Evolutionary conservation across 2,113 vertebrate species (phyloP).

Genomic region (Syngnathoides biaculeatus): DNA sequence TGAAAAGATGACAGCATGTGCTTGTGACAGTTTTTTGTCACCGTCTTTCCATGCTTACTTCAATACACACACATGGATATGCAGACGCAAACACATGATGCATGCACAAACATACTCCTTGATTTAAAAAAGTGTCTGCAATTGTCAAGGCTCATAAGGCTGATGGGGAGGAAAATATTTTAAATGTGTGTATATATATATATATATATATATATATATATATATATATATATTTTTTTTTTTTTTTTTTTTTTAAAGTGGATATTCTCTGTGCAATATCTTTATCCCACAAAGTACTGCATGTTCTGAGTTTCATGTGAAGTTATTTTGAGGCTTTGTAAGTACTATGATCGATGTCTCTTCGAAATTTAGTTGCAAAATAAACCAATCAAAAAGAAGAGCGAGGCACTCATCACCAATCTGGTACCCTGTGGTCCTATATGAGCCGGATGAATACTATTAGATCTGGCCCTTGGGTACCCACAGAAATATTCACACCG

Average conservation of each 20-base stretch:
- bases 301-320: not conserved
- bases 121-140: constrained; percentile 62
- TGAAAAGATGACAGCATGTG: constrained; percentile 52
- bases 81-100: constrained; percentile 35
- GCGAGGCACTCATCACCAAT: not conserved
- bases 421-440: too few relatives aligned
- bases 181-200: too few relatives aligned
- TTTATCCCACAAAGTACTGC: not conserved
- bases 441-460: not conserved
- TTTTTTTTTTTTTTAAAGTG: too few relatives aligned
- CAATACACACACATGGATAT: constrained; percentile 50
- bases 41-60: constrained; percentile 53
- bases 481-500: not conserved
- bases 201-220: too few relatives aligned
- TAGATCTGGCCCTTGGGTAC: too few relatives aligned
- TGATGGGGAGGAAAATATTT: constrained; percentile 35
- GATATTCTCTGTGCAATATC: constrained; percentile 12
- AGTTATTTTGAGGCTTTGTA: not conserved
- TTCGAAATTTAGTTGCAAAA: not conserved
- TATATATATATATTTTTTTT: too few relatives aligned
- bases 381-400: not conserved
- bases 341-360: not conserved
- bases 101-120: constrained; percentile 30
- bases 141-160: constrained; percentile 75
- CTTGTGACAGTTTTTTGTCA: constrained; percentile 69